phyloP scores from a whole-genome alignment of 2,888 invertebrate genomes.

The Acleris emargana region DNA sequence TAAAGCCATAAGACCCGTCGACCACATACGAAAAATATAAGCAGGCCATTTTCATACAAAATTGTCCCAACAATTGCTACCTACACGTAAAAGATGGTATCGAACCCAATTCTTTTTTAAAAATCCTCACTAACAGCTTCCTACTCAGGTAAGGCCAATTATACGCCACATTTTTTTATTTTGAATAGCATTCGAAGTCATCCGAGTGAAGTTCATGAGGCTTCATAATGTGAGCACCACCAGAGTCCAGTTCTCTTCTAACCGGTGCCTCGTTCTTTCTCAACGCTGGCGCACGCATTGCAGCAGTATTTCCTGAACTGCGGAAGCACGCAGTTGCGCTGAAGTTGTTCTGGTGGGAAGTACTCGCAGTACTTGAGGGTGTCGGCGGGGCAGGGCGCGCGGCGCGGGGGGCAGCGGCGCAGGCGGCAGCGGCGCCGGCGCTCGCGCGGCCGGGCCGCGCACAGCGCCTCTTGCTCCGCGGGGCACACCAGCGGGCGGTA shows the following conservation, averaged over 20 bases:
- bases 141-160: no score
- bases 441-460: constrained; percentile 80
- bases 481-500: constrained; percentile 81
- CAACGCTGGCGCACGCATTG: constrained; percentile 70
- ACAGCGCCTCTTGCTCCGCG: constrained; percentile 73
- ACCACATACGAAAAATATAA: not conserved
- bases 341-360: constrained; percentile 63
- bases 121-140: no score
- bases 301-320: constrained; percentile 85
- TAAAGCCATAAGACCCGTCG: not conserved
- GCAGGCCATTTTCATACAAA: not conserved
- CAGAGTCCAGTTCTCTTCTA: not conserved
- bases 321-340: constrained; percentile 82
- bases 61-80: no score
- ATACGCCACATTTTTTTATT: no score
- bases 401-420: constrained; percentile 54
- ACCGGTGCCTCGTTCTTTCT: constrained; percentile 7
- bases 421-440: constrained; percentile 81
- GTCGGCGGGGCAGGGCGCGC: constrained; percentile 61
- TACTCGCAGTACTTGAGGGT: constrained; percentile 78
- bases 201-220: no score
- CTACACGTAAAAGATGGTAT: no score
- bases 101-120: no score
- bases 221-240: not conserved
- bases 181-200: no score